Conservation (phyloP, 1,140 invertebrate genomes). For the Drosophila hydei region DNA sequence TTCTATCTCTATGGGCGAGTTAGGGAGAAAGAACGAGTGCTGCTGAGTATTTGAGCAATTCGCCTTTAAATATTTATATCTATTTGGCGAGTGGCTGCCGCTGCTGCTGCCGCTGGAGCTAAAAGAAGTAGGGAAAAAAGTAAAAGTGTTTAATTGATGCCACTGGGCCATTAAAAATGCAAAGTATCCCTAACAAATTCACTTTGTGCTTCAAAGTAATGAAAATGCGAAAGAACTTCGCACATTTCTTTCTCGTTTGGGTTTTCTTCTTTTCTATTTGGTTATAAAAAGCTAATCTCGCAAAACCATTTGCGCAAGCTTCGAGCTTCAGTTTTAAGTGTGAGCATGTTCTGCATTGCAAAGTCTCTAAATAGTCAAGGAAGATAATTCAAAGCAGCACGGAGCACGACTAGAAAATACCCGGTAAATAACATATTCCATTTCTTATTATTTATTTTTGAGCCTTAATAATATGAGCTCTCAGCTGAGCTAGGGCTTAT, state of each 20-base stretch:
- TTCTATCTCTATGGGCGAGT: background rate
- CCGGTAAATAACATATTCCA: background rate
- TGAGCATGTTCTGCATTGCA: no score
- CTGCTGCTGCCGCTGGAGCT: background rate
- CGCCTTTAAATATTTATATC: conserved; percentile 31
- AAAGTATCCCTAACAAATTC: conserved; percentile 41
- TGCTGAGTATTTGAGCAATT: conserved; percentile 11
- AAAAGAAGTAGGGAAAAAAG: background rate
- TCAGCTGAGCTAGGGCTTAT: no score
- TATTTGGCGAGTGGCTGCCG: background rate
- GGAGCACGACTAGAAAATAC: background rate
- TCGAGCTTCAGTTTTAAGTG: background rate
- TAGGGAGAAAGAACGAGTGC: no score
- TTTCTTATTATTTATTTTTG: no score
- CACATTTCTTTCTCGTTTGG: background rate
- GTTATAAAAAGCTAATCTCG: background rate
- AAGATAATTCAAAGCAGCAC: no score
- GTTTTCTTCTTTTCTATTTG: background rate
- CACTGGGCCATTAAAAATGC: conserved; percentile 49
- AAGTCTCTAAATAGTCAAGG: no score
- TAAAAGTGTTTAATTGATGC: conserved; percentile 68
- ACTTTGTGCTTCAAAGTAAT: conserved; percentile 42
- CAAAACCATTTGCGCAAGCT: conserved; percentile 4
- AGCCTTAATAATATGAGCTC: no score
- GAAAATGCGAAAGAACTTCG: conserved; percentile 2